Evolutionary conservation across 2,888 invertebrate genomes (phyloP).

Genomic region (Ischnura elegans): DNA sequence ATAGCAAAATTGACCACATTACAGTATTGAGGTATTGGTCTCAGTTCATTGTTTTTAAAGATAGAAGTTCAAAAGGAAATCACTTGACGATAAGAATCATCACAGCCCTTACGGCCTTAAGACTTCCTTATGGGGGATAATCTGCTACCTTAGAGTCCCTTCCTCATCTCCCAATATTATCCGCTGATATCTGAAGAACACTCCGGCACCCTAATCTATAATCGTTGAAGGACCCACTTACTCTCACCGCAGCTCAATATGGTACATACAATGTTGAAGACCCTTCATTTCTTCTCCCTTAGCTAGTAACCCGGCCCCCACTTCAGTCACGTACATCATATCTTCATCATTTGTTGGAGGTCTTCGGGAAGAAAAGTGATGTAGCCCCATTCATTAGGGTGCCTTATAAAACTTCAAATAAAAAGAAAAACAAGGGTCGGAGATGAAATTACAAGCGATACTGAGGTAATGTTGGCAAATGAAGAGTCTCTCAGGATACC

Average conservation of each 20-base stretch:
- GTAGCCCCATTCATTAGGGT: slow-evolving; percentile 24
- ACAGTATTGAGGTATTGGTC: too few species aligned
- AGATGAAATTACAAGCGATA: slow-evolving; percentile 18
- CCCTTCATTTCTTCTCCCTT: not conserved
- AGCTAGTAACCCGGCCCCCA: not conserved
- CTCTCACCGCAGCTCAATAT: not conserved
- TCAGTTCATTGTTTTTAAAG: not conserved
- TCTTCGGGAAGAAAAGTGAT: not conserved
- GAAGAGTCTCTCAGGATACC: not conserved
- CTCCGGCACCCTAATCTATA: not conserved
- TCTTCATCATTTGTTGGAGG: slow-evolving; percentile 28
- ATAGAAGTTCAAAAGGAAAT: not conserved
- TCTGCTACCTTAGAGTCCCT: not conserved
- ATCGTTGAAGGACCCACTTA: slow-evolving; percentile 15
- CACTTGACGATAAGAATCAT: not conserved
- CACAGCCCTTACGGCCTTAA: not conserved
- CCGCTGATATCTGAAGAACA: slow-evolving; percentile 27
- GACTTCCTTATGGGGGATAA: not conserved
- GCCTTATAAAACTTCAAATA: not conserved
- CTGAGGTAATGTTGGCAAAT: not conserved
- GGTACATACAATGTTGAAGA: not conserved
- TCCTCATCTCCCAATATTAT: not conserved
- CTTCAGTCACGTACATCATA: not conserved
- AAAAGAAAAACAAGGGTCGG: not conserved
- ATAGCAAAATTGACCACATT: too few species aligned